Conservation (phyloP, 2,797 vertebrate genomes). For the Orestias chungarensis region DNA sequence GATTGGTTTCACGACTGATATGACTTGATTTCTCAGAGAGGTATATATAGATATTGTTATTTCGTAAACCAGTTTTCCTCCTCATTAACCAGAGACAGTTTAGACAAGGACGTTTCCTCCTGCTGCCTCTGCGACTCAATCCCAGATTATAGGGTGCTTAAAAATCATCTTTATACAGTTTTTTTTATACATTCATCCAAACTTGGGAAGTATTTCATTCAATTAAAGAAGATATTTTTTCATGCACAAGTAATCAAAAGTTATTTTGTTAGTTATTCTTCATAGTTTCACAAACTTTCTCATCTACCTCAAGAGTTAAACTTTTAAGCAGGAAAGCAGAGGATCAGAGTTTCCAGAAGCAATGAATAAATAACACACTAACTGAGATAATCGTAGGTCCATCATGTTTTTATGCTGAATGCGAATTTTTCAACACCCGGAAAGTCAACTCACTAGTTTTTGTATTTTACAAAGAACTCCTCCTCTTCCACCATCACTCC, state of each 20-base stretch:
- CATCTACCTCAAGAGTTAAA: neutral
- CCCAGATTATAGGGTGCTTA: too few species aligned
- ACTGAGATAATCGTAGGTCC: neutral
- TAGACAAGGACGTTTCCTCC: neutral
- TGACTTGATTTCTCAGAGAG: neutral
- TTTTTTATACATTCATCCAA: neutral
- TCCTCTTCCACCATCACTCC: conserved; percentile 91
- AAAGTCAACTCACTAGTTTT: conserved; percentile 93
- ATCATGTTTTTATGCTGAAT: neutral
- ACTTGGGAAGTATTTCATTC: neutral
- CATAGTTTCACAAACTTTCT: neutral
- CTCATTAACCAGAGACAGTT: neutral
- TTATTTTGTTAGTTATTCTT: neutral
- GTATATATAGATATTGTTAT: too few species aligned
- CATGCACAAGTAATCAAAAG: neutral
- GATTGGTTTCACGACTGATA: neutral
- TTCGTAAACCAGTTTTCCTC: neutral
- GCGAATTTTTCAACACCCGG: neutral
- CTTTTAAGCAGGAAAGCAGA: neutral
- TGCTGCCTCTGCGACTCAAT: too few species aligned
- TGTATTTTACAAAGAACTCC: conserved; percentile 99
- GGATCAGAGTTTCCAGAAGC: neutral
- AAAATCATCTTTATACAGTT: neutral
- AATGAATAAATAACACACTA: neutral
- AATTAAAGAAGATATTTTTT: neutral